Conservation (phyloP, 2,888 invertebrate genomes). For the Chloromyia formosa region DNA sequence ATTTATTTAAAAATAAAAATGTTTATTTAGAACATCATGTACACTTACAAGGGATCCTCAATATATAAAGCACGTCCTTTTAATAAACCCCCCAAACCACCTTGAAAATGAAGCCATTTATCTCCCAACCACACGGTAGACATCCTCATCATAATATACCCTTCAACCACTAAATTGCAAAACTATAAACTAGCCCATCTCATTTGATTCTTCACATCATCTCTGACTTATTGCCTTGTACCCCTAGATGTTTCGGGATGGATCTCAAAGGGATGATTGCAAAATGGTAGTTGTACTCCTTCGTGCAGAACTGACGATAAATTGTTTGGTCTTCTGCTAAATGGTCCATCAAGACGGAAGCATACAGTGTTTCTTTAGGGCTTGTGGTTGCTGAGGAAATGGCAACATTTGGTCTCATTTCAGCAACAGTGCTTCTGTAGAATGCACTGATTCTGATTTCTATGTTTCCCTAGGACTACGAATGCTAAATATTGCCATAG, state of each 20-base stretch:
- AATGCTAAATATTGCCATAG: background rate
- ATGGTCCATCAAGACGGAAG: constrained; percentile 24
- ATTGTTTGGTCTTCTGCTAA: constrained; percentile 29
- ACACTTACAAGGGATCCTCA: too few relatives aligned
- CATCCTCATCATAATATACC: constrained; percentile 7
- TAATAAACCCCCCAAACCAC: too few relatives aligned
- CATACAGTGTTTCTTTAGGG: constrained; percentile 12
- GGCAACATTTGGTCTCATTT: constrained; percentile 14
- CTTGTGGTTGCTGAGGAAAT: constrained; percentile 14
- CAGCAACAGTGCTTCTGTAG: background rate
- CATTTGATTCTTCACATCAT: background rate
- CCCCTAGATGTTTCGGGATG: background rate
- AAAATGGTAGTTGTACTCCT: background rate
- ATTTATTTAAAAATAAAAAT: too few relatives aligned
- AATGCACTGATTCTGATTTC: constrained; percentile 2
- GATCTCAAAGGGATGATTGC: background rate
- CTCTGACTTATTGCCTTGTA: background rate
- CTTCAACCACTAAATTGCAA: constrained; percentile 33
- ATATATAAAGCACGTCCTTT: too few relatives aligned
- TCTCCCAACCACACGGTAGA: too few relatives aligned
- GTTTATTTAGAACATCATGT: too few relatives aligned
- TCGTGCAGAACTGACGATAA: constrained; percentile 31
- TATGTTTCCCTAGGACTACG: background rate
- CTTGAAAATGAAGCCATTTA: too few relatives aligned
- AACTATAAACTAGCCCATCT: constrained; percentile 37